Base-by-base conservation (phyloP, 1,140 invertebrate species). In the Myzus persicae region DNA sequence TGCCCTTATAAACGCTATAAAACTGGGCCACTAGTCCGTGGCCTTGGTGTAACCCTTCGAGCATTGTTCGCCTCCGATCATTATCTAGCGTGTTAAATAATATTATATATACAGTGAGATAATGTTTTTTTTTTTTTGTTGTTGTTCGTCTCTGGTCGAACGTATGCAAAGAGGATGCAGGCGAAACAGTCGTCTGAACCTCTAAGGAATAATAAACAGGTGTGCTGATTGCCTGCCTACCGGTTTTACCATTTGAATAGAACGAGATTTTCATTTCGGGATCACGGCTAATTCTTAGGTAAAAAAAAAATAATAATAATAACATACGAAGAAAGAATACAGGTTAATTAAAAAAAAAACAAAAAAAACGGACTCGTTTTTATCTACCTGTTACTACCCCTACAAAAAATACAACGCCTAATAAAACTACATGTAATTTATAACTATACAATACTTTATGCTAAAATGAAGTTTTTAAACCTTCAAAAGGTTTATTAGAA, bases 11-110 rank as follows among this genome's bases (percentile, higher is more conserved):
- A 91, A 91, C 59, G 90, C 59, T 20, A 92, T 36, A 91, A 84
- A 93, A 85, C 46, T 93, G 91, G 91, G 91, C 91, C 91, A 93
- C 91, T 93, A 93, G 91, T 85, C 46, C 91, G 46, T 93, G 81
- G 81, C 91, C 91, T 93, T 93, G 91, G 6, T 93, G 24, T 93
- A 93, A 93, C 91, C 91, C 91, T 85, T 54, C 81, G 46, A 38
- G 46, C 81, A 93, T 93, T 93, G 81, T 93, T 85, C 44, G 40
- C 46, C 38, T n/a, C 46, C 46, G 22, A 91, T 46, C 36, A 85
- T 93, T 90, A 90, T 38, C 38, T 22, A 38, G 36, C 40, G 38
- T n/a, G 20, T 44, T n/a, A 48, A 48, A n/a, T 88, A 88, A 46
- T n/a, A 59, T 67, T 76, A 92, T 31, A 54, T 48, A 42, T 93